Conservation (phyloP, 2,888 invertebrate species). For the Oligia fasciuncula region DNA sequence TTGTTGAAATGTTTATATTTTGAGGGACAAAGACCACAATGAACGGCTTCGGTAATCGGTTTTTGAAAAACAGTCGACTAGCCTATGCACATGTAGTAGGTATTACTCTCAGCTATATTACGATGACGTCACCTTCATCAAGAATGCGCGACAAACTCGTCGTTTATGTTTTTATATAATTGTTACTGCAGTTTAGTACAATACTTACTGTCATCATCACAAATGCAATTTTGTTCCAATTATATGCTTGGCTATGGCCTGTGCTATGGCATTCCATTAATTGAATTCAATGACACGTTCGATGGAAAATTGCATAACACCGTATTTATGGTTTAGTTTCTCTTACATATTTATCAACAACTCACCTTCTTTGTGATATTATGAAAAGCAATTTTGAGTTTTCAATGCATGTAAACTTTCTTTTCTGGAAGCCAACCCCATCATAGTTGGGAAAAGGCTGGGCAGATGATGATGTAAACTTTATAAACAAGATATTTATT, state of each 20-base stretch:
- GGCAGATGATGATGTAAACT: neutral
- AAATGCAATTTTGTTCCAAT: slow-evolving; percentile 9
- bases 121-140: slow-evolving; percentile 23
- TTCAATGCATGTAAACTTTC: neutral
- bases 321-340: neutral
- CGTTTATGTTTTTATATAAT: neutral
- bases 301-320: neutral
- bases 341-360: neutral
- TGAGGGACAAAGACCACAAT: neutral
- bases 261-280: neutral
- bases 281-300: neutral
- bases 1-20: neutral
- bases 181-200: neutral
- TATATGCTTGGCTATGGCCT: neutral
- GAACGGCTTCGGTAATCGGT: neutral
- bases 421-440: no score
- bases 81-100: neutral
- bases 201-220: neutral
- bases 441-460: no score
- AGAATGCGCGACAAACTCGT: slow-evolving; percentile 4
- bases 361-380: neutral
- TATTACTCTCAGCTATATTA: neutral
- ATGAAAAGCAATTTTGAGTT: neutral
- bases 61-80: neutral
- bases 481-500: neutral